Evolutionary conservation across 2,113 vertebrate genomes (phyloP).

Genomic region (Hippocampus zosterae): DNA sequence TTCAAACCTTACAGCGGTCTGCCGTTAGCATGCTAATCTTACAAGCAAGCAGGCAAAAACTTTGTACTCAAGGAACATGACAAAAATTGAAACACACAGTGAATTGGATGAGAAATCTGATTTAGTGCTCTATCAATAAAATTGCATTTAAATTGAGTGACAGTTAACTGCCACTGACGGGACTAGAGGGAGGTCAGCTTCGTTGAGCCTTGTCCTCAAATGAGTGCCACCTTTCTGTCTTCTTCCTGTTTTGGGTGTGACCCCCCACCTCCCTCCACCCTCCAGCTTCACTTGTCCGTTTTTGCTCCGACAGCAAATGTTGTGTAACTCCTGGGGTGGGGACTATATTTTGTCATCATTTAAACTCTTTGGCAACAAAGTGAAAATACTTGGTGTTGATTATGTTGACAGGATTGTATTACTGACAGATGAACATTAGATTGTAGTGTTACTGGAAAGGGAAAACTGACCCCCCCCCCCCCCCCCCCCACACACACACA

Average conservation of each 20-base stretch:
- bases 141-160: no score
- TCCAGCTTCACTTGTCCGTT: not conserved
- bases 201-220: not conserved
- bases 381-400: not conserved
- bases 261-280: no score
- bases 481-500: slow-evolving; percentile 1
- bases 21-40: not conserved
- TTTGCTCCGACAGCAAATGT: not conserved
- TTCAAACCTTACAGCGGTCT: not conserved
- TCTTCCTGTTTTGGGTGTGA: not conserved
- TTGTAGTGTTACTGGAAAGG: slow-evolving; percentile 14
- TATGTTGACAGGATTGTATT: not conserved
- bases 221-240: not conserved
- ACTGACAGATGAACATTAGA: slow-evolving; percentile 7
- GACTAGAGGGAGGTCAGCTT: not conserved
- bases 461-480: slow-evolving; percentile 22
- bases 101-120: no score
- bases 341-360: slow-evolving; percentile 3
- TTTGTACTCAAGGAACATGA: no score
- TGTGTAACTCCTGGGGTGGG: not conserved
- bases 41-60: no score
- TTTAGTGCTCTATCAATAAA: no score
- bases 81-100: no score
- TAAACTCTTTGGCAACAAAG: not conserved
- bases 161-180: not conserved